Evolutionary conservation across 2,113 vertebrate species (phyloP).

Genomic region (Brachyistius frenatus): DNA sequence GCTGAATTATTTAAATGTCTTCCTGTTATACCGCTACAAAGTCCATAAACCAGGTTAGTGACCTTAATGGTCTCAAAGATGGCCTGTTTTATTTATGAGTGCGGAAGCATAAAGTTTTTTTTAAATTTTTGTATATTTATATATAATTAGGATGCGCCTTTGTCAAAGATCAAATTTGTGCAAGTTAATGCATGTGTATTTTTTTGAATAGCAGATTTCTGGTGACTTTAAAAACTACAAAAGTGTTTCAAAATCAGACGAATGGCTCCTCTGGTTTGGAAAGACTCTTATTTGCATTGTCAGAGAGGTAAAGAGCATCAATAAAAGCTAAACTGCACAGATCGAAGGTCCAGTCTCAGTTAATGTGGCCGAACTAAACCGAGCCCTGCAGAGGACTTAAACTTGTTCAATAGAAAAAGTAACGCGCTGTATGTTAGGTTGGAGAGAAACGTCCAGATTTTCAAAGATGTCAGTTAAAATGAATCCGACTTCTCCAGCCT

Average conservation of each 20-base stretch:
- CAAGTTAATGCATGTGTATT: not conserved
- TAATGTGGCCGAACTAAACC: not conserved
- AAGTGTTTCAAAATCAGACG: no score
- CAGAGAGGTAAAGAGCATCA: not conserved
- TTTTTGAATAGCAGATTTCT: not conserved
- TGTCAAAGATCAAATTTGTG: not conserved
- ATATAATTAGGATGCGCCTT: not conserved
- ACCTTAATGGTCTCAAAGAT: no score
- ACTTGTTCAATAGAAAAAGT: not conserved
- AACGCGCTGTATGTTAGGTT: not conserved
- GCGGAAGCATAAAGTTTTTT: no score
- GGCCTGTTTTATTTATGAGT: no score
- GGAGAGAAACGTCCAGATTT: not conserved
- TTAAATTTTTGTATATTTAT: no score
- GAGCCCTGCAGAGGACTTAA: not conserved
- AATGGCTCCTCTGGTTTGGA: no score
- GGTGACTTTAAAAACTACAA: no score
- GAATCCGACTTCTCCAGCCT: not conserved
- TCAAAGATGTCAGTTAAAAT: not conserved
- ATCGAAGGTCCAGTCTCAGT: not conserved
- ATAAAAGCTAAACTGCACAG: not conserved
- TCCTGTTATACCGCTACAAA: not conserved
- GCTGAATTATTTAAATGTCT: conserved; percentile 14
- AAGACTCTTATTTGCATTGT: no score
- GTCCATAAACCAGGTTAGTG: not conserved